Conservation (phyloP, 2,113 vertebrate species). For the Hoplias malabaricus region DNA sequence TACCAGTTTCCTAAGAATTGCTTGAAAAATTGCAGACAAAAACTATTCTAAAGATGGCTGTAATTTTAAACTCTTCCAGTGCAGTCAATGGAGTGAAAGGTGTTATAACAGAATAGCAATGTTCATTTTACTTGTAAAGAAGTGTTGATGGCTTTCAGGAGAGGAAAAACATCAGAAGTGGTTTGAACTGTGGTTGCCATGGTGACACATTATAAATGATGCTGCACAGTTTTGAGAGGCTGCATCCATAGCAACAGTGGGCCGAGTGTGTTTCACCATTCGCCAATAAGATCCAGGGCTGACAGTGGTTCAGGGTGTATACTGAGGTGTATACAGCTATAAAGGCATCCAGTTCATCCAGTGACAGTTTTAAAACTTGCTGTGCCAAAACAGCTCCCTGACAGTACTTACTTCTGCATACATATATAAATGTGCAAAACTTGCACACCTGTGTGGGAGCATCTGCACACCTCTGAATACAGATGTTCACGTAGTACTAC, state of each 20-base stretch:
- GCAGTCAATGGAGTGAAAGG: not conserved
- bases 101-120: not conserved
- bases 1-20: not conserved
- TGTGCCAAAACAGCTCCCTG: not conserved
- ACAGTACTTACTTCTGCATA: not conserved
- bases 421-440: too few species aligned
- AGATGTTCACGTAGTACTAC: too few species aligned
- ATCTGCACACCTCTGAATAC: too few species aligned
- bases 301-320: not conserved
- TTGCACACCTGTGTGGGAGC: too few species aligned
- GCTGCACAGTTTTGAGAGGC: constrained; percentile 58
- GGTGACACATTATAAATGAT: constrained; percentile 68
- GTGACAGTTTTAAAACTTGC: not conserved
- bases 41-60: too few species aligned
- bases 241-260: constrained; percentile 68
- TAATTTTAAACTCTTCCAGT: not conserved
- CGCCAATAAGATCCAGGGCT: constrained; percentile 62
- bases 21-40: too few species aligned
- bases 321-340: not conserved
- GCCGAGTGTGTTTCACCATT: constrained; percentile 59
- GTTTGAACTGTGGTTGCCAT: constrained; percentile 61
- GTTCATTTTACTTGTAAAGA: not conserved
- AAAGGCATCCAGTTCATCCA: not conserved
- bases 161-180: not conserved
- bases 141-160: not conserved